Evolutionary conservation across 2,113 vertebrate genomes (phyloP).

Genomic region (Lontra canadensis): DNA sequence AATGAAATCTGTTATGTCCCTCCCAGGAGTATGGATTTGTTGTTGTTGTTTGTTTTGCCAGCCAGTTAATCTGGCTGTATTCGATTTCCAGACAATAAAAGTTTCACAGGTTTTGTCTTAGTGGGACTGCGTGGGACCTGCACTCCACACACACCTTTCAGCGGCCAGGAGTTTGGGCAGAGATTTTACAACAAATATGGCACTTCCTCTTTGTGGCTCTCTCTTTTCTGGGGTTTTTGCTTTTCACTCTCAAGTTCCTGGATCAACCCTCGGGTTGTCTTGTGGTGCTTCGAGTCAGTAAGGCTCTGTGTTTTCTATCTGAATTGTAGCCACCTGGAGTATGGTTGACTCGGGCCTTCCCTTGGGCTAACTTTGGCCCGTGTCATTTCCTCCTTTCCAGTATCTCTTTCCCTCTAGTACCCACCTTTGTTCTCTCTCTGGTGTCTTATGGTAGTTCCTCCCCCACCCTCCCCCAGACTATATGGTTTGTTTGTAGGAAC

Average conservation of each 20-base stretch:
- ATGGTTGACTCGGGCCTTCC: not conserved
- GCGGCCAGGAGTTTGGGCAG: not conserved
- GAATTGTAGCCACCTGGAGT: not conserved
- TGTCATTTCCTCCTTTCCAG: not conserved
- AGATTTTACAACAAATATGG: not conserved
- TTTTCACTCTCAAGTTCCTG: not conserved
- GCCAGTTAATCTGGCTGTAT: not conserved
- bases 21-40: not conserved
- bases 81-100: not conserved
- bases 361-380: not conserved
- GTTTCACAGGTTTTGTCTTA: not conserved
- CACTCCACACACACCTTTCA: not conserved
- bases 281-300: not conserved
- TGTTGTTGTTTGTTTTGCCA: not conserved
- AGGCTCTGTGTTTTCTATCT: not conserved
- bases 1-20: not conserved
- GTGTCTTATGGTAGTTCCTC: not conserved
- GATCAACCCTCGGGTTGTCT: not conserved
- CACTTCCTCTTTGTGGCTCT: not conserved
- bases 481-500: not conserved
- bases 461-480: not conserved
- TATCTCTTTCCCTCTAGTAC: not conserved
- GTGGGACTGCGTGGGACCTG: not conserved
- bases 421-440: slow-evolving; percentile 15
- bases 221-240: not conserved